These are phyloP conservation scores for Zoanthus solanderi DNA, from an alignment of 92 coral and sea anemone species.

Conservation along the genomic window DNA sequence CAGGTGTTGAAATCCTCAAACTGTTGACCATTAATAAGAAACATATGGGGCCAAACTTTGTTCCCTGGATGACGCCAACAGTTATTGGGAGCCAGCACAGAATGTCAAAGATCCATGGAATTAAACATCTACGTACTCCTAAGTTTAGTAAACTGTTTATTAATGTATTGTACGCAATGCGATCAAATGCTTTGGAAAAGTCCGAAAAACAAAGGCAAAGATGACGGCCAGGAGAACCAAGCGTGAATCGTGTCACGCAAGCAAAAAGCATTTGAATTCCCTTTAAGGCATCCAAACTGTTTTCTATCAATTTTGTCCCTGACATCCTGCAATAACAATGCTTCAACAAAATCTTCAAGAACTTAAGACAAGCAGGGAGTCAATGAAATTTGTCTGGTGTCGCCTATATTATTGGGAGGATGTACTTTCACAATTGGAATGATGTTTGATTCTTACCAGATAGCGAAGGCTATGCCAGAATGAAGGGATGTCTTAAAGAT, in stretches of 20 bases:
- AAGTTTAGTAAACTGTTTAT: neutral
- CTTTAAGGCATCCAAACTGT: conserved; percentile 52
- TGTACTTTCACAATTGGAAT: conserved; percentile 33
- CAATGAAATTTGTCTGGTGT: conserved; percentile 41
- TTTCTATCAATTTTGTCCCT: conserved; percentile 37
- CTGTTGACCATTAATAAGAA: conserved; percentile 48
- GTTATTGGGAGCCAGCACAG: conserved; percentile 48
- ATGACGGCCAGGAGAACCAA: conserved; percentile 40
- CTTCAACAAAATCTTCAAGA: conserved; percentile 38
- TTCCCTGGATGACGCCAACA: conserved; percentile 60
- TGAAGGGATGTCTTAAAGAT: no score
- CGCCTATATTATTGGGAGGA: conserved; percentile 22
- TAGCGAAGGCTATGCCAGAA: no score
- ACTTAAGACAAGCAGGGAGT: conserved; percentile 34
- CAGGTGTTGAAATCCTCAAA: conserved; percentile 24
- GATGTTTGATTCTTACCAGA: conserved; percentile 44
- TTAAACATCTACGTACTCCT: conserved; percentile 35
- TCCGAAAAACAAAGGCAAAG: conserved; percentile 45
- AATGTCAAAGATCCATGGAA: conserved; percentile 37
- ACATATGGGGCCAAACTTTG: neutral
- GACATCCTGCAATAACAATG: conserved; percentile 32
- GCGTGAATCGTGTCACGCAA: conserved; percentile 60
- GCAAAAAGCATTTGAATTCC: conserved; percentile 24
- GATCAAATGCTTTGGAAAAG: conserved; percentile 52
- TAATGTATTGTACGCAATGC: conserved; percentile 44